Base-by-base conservation (phyloP, 2,888 invertebrate genomes). In the Noctua fimbriata region DNA sequence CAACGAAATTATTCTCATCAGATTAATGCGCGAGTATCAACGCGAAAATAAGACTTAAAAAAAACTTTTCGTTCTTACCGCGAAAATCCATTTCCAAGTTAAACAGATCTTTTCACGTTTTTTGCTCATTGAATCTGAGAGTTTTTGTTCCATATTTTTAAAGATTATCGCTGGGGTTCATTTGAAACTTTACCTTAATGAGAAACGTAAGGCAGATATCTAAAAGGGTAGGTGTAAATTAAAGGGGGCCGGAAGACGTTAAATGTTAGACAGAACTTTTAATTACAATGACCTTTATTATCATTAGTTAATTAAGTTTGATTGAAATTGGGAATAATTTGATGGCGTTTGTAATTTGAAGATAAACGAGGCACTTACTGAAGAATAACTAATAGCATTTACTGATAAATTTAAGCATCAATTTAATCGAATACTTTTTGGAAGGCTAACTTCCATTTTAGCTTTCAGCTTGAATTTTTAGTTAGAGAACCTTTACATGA, bases 11-110 rank as follows among this genome's bases (percentile, higher is more conserved):
- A 91, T 92, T 93, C 92, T 92, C 93, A 94, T 93, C 92, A 92
- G 92, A 93, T 94, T 94, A 94, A 94, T 94, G 92, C 92, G 90
- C 91, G 92, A 93, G 93, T 92, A 93, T 94, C 92, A 93, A 90
- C 88, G 89, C 78, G 85, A 78, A 90, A 93, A 93, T 91, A 92
- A 93, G 93, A 94, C n/a, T n/a, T 93, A 93, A 94, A 94, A 94
- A 94, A 84, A 81, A 86, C 89, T 94, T 94, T 92, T 88, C 88
- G 89, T 91, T 93, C 93, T 94, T 92, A 95, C 95, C 94, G 93
- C 95, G 92, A 92, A 95, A 95, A 95, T 95, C 95, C 95, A 96
- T 95, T 95, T 94, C 93, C 92, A 95, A 95, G 94, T 95, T 94
- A 95, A 95, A 95, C 94, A 95, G 94, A 94, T 94, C 93, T 94